Conservation (phyloP, 2,113 vertebrate species). For the Sapajus apella region DNA sequence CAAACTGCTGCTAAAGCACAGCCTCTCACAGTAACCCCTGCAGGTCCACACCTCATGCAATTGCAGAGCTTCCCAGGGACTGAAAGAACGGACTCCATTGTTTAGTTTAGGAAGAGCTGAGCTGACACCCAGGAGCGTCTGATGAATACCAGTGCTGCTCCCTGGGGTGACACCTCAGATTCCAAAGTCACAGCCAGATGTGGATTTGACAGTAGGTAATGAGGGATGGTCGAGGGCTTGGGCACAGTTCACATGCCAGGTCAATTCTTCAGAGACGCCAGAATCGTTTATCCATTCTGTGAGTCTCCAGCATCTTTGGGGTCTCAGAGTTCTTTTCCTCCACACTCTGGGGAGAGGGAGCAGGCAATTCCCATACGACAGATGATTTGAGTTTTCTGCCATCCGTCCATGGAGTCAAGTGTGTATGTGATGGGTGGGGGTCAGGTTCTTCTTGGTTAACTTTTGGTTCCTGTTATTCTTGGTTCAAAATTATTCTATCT, state of each 20-base stretch:
- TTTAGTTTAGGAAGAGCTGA: conserved; percentile 43
- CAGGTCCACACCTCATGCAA: neutral
- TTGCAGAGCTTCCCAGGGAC: neutral
- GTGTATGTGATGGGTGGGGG: rapidly evolving
- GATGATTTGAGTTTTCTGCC: conserved; percentile 24
- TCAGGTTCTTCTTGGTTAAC: neutral
- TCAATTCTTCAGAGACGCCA: conserved; percentile 60
- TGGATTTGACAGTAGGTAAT: conserved; percentile 67
- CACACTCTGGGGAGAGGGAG: neutral
- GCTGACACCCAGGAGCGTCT: conserved; percentile 48
- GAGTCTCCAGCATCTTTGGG: neutral
- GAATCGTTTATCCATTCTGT: neutral
- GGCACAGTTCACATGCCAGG: conserved; percentile 51
- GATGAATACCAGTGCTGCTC: conserved; percentile 62
- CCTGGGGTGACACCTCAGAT: conserved; percentile 49
- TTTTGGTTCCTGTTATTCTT: neutral
- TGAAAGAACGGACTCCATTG: neutral
- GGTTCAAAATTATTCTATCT: conserved; percentile 12
- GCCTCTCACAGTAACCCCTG: neutral
- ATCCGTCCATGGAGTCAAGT: neutral
- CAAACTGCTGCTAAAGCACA: neutral
- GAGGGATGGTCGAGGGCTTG: conserved; percentile 38
- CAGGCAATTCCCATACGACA: neutral
- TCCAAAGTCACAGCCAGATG: conserved; percentile 67
- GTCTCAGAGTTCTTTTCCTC: conserved; percentile 19